Evolutionary conservation across 2,888 invertebrate species (phyloP).

Genomic region (Eurois occulta): DNA sequence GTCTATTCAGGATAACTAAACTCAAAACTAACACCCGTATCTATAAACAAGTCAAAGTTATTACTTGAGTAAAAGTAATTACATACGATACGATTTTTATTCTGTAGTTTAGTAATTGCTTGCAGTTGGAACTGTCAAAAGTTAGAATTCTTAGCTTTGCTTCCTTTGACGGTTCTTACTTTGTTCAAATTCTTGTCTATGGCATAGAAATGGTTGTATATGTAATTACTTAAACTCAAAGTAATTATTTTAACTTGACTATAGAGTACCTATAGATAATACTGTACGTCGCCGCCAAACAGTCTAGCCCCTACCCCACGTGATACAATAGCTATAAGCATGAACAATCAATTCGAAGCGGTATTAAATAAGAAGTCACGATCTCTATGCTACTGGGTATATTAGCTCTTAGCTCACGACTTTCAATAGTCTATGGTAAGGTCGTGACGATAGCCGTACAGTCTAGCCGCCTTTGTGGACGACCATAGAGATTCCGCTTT

Average conservation of each 20-base stretch:
- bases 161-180: not conserved
- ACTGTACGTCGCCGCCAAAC: conserved; percentile 7
- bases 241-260: not conserved
- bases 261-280: too few relatives aligned
- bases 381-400: conserved; percentile 23
- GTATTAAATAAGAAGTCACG: conserved; percentile 45
- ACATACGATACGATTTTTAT: not conserved
- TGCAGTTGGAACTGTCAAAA: not conserved
- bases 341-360: conserved; percentile 42
- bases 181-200: not conserved
- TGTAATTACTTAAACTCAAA: not conserved
- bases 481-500: conserved; percentile 24
- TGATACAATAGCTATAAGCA: conserved; percentile 19
- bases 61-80: not conserved
- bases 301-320: conserved; percentile 14
- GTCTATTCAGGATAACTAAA: not conserved
- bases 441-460: conserved; percentile 31
- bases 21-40: not conserved
- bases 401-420: conserved; percentile 50
- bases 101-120: not conserved
- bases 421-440: conserved; percentile 30
- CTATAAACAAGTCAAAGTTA: not conserved
- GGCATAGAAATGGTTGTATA: not conserved
- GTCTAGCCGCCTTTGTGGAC: conserved; percentile 34
- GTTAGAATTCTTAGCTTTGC: not conserved